These are phyloP conservation scores for Congeria kusceri DNA, from an alignment of 2,888 invertebrate genomes.

Conservation along the genomic window DNA sequence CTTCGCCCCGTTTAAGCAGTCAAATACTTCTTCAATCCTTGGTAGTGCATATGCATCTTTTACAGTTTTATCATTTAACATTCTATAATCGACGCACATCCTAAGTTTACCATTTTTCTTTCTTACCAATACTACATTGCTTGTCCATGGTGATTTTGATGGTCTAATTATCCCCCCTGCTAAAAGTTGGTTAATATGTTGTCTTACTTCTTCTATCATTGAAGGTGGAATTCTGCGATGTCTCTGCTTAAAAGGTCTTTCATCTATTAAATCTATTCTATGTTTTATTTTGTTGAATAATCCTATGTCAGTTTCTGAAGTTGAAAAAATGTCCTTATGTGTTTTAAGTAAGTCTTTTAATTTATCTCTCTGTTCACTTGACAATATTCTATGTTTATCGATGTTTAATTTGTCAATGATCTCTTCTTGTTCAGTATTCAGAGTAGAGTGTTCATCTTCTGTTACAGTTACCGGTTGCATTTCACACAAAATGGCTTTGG, in stretches of 20 bases:
- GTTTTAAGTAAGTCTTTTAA: neutral
- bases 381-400: too few relatives aligned
- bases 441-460: neutral
- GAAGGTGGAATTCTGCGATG: neutral
- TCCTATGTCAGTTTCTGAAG: neutral
- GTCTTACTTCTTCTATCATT: neutral
- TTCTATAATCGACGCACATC: neutral
- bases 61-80: neutral
- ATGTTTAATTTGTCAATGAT: too few relatives aligned
- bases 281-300: too few relatives aligned
- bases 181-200: neutral
- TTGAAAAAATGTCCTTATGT: conserved; percentile 7
- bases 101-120: neutral
- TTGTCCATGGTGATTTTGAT: conserved; percentile 4
- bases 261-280: neutral
- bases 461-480: conserved; percentile 17
- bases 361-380: neutral
- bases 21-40: neutral
- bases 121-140: neutral
- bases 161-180: neutral
- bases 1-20: neutral
- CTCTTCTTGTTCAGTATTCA: too few relatives aligned
- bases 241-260: neutral
- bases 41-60: neutral
- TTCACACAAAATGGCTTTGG: conserved; percentile 10